Evolutionary conservation across 2,113 vertebrate species (phyloP).

Genomic region (Athene noctua): DNA sequence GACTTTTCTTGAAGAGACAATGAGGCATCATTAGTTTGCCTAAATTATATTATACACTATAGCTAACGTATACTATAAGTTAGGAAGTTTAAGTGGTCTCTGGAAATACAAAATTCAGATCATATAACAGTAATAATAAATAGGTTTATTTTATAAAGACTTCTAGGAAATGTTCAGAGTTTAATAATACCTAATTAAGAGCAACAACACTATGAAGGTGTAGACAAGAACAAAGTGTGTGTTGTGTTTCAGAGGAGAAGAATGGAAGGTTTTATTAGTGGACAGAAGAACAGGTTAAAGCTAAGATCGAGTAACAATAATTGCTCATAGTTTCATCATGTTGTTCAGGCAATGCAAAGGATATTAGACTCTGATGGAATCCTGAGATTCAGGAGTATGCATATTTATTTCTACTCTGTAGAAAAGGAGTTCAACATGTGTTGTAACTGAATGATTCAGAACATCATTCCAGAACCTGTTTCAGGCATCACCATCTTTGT

Average conservation of each 20-base stretch:
- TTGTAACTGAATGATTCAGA: neutral
- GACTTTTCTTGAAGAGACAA: neutral
- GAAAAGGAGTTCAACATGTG: neutral
- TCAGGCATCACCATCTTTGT: neutral
- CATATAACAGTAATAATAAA: neutral
- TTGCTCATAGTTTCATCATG: neutral
- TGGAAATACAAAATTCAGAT: neutral
- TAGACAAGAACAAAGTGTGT: neutral
- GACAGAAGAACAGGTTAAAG: neutral
- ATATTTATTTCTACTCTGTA: neutral
- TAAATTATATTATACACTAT: neutral
- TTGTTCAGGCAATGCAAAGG: neutral
- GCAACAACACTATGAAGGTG: neutral
- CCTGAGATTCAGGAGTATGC: neutral
- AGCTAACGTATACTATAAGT: neutral
- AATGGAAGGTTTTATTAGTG: neutral
- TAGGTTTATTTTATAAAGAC: neutral
- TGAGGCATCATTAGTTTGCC: neutral
- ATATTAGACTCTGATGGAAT: neutral
- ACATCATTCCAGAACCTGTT: neutral
- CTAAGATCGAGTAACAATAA: neutral
- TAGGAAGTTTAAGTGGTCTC: neutral
- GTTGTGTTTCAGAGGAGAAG: neutral
- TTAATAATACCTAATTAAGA: neutral
- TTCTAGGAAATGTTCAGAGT: neutral